Evolutionary conservation across 2,113 vertebrate species (phyloP), one percentile per base, ranked within the genome.

Genomic region (Casuarius casuarius): DNA sequence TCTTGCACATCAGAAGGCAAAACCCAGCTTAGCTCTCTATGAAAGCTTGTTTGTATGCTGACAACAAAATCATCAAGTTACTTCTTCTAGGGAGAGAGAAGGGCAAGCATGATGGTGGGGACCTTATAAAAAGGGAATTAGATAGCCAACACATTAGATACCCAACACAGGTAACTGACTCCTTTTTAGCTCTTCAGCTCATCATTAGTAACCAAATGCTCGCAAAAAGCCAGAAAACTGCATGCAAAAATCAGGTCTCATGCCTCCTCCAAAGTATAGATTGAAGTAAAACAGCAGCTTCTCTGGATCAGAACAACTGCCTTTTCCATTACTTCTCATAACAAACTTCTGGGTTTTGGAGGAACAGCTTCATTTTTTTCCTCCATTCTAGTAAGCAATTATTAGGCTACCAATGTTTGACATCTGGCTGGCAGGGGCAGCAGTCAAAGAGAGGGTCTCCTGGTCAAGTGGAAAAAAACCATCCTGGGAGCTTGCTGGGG

Each of bases 31-130:
- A 71, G 66, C 26, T 66, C 12, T 89, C 89, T 38, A 14, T 38
- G 51, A 85, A 91, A 25, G 22, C 38, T 28, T 66, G 26, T 56
- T 49, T 31, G 19, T 12, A n/a, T 2, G 33, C 38, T 28, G 65
- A 86, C 75, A 81, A 46, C 1, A 65, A 83, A 81, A 54, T 35
- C 42, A 44, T 61, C 42, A 35, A 75, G 31, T 54, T 21, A 59
- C 48, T 91, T 93, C 72, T 89, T 92, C 22, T 51, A 10, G 11
- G 2, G 66, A 14, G 65, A 87, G 33, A 74, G 48, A 61, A 82
- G 19, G 17, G 22, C 31, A 28, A 5, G 16, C 28, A 44, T 3
- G 0, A 44, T 10, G 6, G 12, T 16, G 18, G 4, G 12, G 28
- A 8, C 25, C 14, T 76, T 31, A 4, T 1, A 52, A 54, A 72